Percentiles rank a stretch among this genome's conserved stretches.
phyloP scores from a whole-genome alignment of 2,113 vertebrate genomes.

The Corydoras sp. region DNA sequence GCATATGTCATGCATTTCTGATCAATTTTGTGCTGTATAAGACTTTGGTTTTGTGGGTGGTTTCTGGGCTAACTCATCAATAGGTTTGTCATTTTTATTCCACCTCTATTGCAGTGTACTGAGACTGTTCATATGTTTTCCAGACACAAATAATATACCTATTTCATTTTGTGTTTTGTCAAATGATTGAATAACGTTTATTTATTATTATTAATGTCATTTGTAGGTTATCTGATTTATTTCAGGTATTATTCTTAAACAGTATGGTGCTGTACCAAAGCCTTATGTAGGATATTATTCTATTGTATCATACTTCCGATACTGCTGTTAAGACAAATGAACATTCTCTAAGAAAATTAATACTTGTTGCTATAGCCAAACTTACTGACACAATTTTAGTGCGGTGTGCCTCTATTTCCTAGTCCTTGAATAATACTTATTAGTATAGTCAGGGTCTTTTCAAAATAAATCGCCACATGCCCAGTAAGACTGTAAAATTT shows the following conservation, averaged over 20 bases:
- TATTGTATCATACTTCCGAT: slow-evolving; percentile 62
- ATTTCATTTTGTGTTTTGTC: slow-evolving; percentile 32
- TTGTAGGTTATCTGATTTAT: slow-evolving; percentile 54
- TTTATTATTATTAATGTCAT: slow-evolving; percentile 43
- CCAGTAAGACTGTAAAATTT: slow-evolving; percentile 40
- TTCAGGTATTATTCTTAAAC: slow-evolving; percentile 64
- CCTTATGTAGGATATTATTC: slow-evolving; percentile 69
- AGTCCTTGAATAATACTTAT: slow-evolving; percentile 29
- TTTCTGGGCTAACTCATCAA: slow-evolving; percentile 52
- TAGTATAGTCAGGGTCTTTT: slow-evolving; percentile 26
- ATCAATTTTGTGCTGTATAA: slow-evolving; percentile 64
- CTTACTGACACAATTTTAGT: slow-evolving; percentile 25
- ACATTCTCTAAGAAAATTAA: slow-evolving; percentile 57
- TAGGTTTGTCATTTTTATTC: slow-evolving; percentile 23
- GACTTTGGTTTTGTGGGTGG: slow-evolving; percentile 52
- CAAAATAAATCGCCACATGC: slow-evolving; percentile 14
- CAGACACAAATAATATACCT: slow-evolving; percentile 53
- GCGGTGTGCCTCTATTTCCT: slow-evolving; percentile 39
- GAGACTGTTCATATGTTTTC: slow-evolving; percentile 64
- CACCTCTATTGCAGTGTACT: slow-evolving; percentile 38
- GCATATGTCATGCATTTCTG: slow-evolving; percentile 44
- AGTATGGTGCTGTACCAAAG: slow-evolving; percentile 78
- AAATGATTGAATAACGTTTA: slow-evolving; percentile 8
- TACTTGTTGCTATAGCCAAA: slow-evolving; percentile 31
- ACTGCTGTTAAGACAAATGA: slow-evolving; percentile 64